These are phyloP conservation scores for Dione juno DNA, from an alignment of 2,888 invertebrate species.

Conservation along the genomic window DNA sequence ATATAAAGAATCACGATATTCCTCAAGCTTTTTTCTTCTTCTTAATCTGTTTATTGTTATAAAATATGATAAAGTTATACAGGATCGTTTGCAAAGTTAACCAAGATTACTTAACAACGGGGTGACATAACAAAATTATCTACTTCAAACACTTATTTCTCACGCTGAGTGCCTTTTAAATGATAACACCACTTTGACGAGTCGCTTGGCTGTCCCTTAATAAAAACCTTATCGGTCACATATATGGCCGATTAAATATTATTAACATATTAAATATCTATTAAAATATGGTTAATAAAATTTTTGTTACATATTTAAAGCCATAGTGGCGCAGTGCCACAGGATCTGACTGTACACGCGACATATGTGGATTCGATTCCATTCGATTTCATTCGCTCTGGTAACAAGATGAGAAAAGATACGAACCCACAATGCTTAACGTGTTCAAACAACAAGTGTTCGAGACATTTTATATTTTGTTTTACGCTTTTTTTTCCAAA, in stretches of 20 bases:
- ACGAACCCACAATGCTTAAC: too few species aligned
- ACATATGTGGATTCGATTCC: too few species aligned
- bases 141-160: constrained; percentile 58
- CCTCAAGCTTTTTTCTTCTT: too few species aligned
- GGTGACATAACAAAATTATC: constrained; percentile 49
- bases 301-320: background rate
- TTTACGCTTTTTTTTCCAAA: too few species aligned
- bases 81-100: constrained; percentile 5
- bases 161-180: constrained; percentile 63
- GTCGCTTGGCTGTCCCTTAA: constrained; percentile 25
- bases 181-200: constrained; percentile 49
- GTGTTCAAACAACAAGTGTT: too few species aligned
- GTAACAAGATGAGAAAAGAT: too few species aligned
- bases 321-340: background rate
- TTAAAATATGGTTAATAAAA: background rate
- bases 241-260: constrained; percentile 15
- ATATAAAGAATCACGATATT: too few species aligned
- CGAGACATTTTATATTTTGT: too few species aligned
- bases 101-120: constrained; percentile 5
- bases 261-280: background rate
- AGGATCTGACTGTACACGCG: too few species aligned
- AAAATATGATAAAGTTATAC: background rate
- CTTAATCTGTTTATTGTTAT: too few species aligned
- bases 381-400: too few species aligned
- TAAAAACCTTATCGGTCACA: constrained; percentile 24